phyloP scores from a whole-genome alignment of 2,888 invertebrate genomes.

The Tiphia femorata region DNA sequence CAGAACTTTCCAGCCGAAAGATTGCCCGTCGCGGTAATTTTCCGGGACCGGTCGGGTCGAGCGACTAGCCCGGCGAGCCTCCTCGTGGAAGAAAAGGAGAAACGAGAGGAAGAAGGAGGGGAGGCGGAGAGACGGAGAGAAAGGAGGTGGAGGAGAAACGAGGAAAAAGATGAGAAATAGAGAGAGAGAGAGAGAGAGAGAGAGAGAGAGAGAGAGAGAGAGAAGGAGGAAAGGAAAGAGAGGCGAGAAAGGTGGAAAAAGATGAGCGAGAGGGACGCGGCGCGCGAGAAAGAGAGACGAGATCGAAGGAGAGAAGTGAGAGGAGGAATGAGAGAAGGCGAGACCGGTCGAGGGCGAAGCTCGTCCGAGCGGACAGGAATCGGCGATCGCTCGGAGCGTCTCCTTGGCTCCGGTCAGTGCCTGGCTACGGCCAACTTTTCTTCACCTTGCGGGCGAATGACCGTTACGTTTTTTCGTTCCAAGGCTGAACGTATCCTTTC shows the following conservation, averaged over 20 bases:
- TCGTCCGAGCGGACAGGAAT: conserved; percentile 52
- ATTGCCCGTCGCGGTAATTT: conserved; percentile 48
- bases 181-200: neutral
- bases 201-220: neutral
- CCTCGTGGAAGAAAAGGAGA: neutral
- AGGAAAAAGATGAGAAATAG: neutral
- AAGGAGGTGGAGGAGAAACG: neutral
- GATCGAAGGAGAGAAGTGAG: conserved; percentile 15
- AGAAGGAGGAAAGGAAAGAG: conserved; percentile 1
- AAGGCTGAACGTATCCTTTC: conserved; percentile 60
- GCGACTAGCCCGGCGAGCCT: too few species aligned
- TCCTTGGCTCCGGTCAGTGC: conserved; percentile 65
- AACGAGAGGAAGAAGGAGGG: neutral
- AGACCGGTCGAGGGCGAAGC: conserved; percentile 49
- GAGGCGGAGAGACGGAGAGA: neutral
- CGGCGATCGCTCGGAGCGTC: conserved; percentile 61
- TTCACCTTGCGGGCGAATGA: conserved; percentile 66
- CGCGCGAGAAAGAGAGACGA: conserved; percentile 12
- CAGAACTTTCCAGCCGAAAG: conserved; percentile 22
- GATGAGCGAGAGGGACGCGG: conserved; percentile 8
- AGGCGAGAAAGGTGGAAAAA: conserved; percentile 9
- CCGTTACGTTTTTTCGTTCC: conserved; percentile 66
- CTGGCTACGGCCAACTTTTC: conserved; percentile 63
- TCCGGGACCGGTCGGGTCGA: too few species aligned
- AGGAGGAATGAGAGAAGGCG: conserved; percentile 21